Base-by-base conservation (phyloP, 2,888 invertebrate genomes). In the Nemapogon koenigi region DNA sequence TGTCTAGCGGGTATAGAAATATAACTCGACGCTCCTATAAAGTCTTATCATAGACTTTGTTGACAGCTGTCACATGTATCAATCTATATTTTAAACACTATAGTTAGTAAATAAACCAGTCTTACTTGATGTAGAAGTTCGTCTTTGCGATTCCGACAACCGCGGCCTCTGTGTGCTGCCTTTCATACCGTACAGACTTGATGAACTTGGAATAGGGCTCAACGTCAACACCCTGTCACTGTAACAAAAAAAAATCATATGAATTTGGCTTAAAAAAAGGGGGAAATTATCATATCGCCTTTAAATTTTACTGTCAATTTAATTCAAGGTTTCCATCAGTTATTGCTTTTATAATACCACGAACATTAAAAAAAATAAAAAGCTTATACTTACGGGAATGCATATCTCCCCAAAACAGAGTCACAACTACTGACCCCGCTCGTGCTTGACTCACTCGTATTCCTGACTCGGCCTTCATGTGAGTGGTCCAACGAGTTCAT, bases 191-290 rank as follows among this genome's bases (percentile, higher is more conserved):
- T 81, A 71, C 48, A 88, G 60, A 70, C 89, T 88, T 41, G 89
- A 89, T 46, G 91, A 88, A 63, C 93, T 94, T 14, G 93, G 91
- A 57, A 94, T 92, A 1, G 94, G 94, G 67, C 93, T 94, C 16
- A 95, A 81, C 33, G 90, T 89, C 53, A 88, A 84, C 47, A 88
- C 83, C 60, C 88, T 82, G 47, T 90, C 90, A 46, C 89, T 88
- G 56, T 36, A 42, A 46, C 16, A 27, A 10, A 59, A 56, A 15
- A 40, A 38, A 48, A 30, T 40, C 6, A 16, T 10, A 28, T 13
- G 10, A 22, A 22, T 22, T 22, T 10, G 6, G 22, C 10, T 22
- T 22, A 7, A 6, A 7, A 7, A 7, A 7, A 22, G 22, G 22
- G 10, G 10, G 10, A 22, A 41, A 17, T 30, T 15, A 29, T 7